Conservation (phyloP, 2,113 vertebrate species). For the Orcinus orca region DNA sequence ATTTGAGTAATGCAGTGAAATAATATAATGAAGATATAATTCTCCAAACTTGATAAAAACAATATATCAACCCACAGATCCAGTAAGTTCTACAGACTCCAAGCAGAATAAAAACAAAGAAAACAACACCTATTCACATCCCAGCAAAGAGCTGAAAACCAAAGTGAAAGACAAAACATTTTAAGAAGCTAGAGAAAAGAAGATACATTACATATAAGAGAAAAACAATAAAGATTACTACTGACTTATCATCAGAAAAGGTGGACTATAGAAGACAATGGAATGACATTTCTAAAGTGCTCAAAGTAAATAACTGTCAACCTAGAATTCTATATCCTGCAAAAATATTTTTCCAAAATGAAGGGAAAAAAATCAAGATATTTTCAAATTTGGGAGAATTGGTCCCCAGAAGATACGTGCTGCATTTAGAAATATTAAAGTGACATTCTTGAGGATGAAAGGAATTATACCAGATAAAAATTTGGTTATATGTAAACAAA, state of each 20-base stretch:
- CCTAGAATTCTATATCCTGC: not conserved
- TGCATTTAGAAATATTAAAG: not conserved
- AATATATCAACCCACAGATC: not conserved
- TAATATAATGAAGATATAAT: not conserved
- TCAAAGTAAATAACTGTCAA: not conserved
- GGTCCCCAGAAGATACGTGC: not conserved
- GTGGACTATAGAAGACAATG: not conserved
- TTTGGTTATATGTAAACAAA: not conserved
- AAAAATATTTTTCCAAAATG: not conserved
- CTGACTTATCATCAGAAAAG: not conserved
- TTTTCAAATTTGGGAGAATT: not conserved
- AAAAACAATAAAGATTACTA: not conserved
- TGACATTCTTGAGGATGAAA: not conserved
- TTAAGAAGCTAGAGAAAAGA: not conserved
- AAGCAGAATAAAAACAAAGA: not conserved
- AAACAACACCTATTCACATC: not conserved
- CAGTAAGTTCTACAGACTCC: not conserved
- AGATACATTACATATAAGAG: not conserved
- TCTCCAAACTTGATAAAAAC: not conserved
- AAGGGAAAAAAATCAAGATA: conserved; percentile 10
- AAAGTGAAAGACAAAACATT: not conserved
- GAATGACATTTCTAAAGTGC: not conserved
- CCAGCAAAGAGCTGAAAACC: not conserved
- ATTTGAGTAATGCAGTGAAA: not conserved
- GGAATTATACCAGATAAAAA: not conserved